Evolutionary conservation across 2,113 vertebrate genomes (phyloP), one percentile per base, ranked within the genome.

Genomic region (Spea multiplicata): DNA sequence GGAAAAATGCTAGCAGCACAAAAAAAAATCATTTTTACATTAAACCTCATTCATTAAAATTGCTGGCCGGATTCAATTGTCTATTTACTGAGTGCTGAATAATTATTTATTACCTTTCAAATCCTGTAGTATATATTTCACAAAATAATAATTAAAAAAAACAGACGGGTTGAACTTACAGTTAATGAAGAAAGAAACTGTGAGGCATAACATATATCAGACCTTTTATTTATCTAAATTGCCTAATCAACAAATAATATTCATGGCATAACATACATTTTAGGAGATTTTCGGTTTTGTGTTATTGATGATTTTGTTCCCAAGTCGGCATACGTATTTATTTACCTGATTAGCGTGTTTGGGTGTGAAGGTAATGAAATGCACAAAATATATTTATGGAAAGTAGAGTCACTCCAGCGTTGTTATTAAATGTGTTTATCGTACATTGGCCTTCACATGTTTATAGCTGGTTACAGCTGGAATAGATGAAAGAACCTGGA

Each of bases 1-100:
- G 14, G 64, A 17, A 64, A 64, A 10, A 49, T 64, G 72, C 72
- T 61, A 64, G 72, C 72, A 74, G 55, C 72, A 64, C 57, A 64
- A 62, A 73, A 73, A 61, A 50, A 70, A 16, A 6, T 48, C 30
- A 62, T 48, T 64, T 74, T 74, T 64, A 74, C 72, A 74, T 74
- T 64, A 64, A 64, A 49, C 72, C 8, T 45, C 59, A 74, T 74
- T 74, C 45, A 74, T 74, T 74, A 74, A 74, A 73, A 64, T 64
- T 48, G 46, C 48, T 66, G 17, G 16, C 53, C 49, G 66, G 47
- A 45, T 65, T 64, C 49, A 44, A 10, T 8, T 52, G 73, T 52
- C 44, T 48, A 75, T 75, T 75, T 75, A 45, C 47, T 64, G 48
- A 44, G 49, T 66, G 44, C 17, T 75, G 49, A n/a, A 53, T 14